phyloP scores from a whole-genome alignment of 2,113 vertebrate genomes.

The Cyanistes caeruleus region DNA sequence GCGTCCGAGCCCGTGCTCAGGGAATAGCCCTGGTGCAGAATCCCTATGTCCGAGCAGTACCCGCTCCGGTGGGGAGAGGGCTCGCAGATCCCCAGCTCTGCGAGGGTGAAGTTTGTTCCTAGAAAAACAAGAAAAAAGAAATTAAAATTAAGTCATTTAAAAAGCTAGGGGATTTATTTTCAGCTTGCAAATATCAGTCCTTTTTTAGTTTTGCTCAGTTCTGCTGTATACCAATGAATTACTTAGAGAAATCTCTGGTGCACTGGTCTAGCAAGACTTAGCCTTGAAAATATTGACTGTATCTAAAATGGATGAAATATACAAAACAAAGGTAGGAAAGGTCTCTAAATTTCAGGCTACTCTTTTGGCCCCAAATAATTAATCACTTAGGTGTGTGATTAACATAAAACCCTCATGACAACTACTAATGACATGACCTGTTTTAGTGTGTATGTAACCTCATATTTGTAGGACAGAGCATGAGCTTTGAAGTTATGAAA shows the following conservation, averaged over 20 bases:
- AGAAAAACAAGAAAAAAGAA: background rate
- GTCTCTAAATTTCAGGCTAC: background rate
- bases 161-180: background rate
- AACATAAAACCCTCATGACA: background rate
- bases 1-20: constrained; percentile 88
- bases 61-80: constrained; percentile 86
- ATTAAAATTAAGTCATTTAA: background rate
- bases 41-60: constrained; percentile 91
- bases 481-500: background rate
- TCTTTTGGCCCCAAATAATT: background rate
- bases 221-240: background rate
- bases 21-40: constrained; percentile 91
- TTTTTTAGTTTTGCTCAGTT: background rate
- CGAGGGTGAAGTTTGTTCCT: constrained; percentile 91
- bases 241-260: background rate
- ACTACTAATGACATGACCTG: background rate
- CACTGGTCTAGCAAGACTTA: background rate
- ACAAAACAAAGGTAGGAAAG: background rate
- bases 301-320: background rate
- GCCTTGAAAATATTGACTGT: background rate
- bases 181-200: background rate
- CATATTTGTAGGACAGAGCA: background rate
- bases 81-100: constrained; percentile 92
- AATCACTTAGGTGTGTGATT: background rate
- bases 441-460: background rate